Conservation (phyloP, 1,140 invertebrate species). For the Caenorhabditis briggsae region DNA sequence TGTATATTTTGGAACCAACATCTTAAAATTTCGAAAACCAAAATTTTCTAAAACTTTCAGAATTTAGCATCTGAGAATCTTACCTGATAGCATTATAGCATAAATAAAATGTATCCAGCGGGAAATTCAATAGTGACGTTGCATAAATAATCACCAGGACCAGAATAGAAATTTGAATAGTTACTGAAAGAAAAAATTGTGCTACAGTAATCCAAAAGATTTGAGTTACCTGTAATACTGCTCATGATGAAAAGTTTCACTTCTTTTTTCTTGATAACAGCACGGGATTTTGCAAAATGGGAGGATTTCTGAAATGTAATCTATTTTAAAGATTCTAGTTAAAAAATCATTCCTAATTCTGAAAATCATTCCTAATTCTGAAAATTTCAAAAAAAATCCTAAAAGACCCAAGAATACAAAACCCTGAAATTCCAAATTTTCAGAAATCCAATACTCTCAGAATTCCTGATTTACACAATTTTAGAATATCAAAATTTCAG, state of each 20-base stretch:
- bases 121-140: slow-evolving; percentile 13
- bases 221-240: slow-evolving; percentile 21
- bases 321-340: too few species aligned
- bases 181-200: neutral
- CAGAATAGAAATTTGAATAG: slow-evolving; percentile 42
- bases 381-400: too few species aligned
- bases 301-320: slow-evolving; percentile 4
- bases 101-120: slow-evolving; percentile 47
- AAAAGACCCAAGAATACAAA: too few species aligned
- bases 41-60: too few species aligned
- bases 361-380: too few species aligned
- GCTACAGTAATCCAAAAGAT: neutral
- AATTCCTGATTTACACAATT: too few species aligned
- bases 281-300: neutral
- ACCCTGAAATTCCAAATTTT: too few species aligned
- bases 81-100: slow-evolving; percentile 58
- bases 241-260: slow-evolving; percentile 49
- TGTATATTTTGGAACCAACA: neutral
- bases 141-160: slow-evolving; percentile 14
- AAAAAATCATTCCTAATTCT: too few species aligned
- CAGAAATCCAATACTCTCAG: too few species aligned
- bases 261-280: slow-evolving; percentile 31
- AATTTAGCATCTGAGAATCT: too few species aligned
- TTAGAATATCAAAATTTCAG: too few species aligned
- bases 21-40: too few species aligned